phyloP scores from a whole-genome alignment of 2,113 vertebrate genomes.

The Sturnira hondurensis region DNA sequence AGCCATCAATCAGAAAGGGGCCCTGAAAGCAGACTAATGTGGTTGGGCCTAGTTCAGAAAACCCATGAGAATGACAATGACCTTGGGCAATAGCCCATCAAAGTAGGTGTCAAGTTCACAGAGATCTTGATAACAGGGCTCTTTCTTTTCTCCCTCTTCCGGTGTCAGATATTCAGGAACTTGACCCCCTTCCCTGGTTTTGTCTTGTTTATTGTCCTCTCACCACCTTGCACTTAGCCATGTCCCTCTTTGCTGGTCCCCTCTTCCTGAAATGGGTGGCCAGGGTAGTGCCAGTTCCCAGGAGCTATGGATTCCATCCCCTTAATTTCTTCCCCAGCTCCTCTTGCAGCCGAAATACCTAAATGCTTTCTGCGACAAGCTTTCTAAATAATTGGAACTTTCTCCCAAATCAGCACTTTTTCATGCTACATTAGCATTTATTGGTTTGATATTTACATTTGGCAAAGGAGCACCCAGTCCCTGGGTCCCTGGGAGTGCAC shows the following conservation, averaged over 20 bases:
- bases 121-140: neutral
- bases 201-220: neutral
- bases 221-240: no score
- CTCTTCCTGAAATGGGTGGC: neutral
- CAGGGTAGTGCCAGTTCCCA: neutral
- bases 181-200: neutral
- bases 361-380: constrained; percentile 30
- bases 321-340: neutral
- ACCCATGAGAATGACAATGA: neutral
- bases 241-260: neutral
- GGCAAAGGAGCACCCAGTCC: constrained; percentile 53
- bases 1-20: neutral
- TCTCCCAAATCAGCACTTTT: constrained; percentile 69
- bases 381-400: constrained; percentile 56
- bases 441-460: constrained; percentile 72
- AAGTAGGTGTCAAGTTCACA: constrained; percentile 7
- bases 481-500: constrained; percentile 5
- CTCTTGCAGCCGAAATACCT: neutral
- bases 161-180: neutral
- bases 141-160: neutral
- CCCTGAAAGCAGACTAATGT: neutral
- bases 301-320: neutral
- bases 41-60: neutral
- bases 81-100: neutral
- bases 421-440: constrained; percentile 72